phyloP scores from a whole-genome alignment of 2,888 invertebrate species.

The Agrenia bidenticulata region DNA sequence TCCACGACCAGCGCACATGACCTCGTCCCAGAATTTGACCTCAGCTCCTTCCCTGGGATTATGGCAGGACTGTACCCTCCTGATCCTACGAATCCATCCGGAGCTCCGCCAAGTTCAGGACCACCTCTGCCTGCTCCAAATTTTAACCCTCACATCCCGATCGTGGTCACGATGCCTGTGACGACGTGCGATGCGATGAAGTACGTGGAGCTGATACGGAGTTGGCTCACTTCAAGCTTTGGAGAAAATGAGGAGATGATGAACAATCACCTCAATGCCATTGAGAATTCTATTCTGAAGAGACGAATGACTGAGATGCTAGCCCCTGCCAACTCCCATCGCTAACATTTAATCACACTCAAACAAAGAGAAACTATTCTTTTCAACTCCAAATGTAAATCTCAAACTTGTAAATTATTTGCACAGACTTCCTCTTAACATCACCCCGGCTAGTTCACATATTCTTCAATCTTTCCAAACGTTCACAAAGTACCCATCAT shows the following conservation, averaged over 20 bases:
- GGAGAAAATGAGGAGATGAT: constrained; percentile 19
- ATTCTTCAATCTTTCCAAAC: too few relatives aligned
- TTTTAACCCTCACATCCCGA: constrained; percentile 1
- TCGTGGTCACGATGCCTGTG: not conserved
- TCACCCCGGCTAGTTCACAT: too few relatives aligned
- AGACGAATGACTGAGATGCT: constrained; percentile 23
- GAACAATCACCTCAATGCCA: constrained; percentile 20
- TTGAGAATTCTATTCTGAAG: constrained; percentile 29
- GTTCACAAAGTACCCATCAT: too few relatives aligned
- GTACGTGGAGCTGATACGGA: constrained; percentile 19
- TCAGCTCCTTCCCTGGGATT: constrained; percentile 2
- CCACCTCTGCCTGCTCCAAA: not conserved
- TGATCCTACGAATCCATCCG: not conserved
- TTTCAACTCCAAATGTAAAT: too few relatives aligned
- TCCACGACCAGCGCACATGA: not conserved
- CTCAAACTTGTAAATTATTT: too few relatives aligned
- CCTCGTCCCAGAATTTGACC: constrained; percentile 19
- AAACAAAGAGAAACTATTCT: too few relatives aligned
- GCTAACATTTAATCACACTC: too few relatives aligned
- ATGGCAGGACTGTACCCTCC: constrained; percentile 16
- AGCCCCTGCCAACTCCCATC: not conserved
- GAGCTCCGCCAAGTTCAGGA: not conserved
- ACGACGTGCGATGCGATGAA: constrained; percentile 28
- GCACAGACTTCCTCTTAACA: too few relatives aligned
- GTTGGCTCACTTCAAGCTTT: constrained; percentile 22